These are phyloP conservation scores for Lepidurus couesii DNA, from an alignment of 1,140 invertebrate genomes.

Conservation along the genomic window DNA sequence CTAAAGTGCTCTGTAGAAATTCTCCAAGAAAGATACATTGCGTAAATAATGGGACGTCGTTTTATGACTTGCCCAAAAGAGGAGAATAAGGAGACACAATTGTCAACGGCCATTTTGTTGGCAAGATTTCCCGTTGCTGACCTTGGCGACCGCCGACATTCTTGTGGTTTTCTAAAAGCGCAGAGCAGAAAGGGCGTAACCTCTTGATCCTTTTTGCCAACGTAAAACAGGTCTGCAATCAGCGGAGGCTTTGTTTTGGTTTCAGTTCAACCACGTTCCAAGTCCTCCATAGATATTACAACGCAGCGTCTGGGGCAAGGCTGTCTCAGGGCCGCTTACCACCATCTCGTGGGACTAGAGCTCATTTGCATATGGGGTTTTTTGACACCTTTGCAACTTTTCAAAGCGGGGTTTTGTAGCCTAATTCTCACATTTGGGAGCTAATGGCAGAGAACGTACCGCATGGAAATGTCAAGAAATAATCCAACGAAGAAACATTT, in stretches of 20 bases:
- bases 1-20: too few relatives aligned
- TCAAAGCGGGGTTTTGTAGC: background rate
- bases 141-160: constrained; percentile 14
- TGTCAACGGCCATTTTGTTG: background rate
- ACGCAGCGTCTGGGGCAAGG: background rate
- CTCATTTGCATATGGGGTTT: background rate
- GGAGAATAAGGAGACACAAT: too few relatives aligned
- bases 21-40: too few relatives aligned
- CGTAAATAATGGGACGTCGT: too few relatives aligned
- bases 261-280: background rate
- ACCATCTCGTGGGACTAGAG: background rate
- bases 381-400: background rate
- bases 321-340: background rate
- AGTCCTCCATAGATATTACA: background rate
- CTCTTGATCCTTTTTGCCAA: background rate
- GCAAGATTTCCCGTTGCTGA: constrained; percentile 2
- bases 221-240: background rate
- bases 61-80: too few relatives aligned
- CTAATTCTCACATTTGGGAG: background rate
- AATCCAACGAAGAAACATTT: background rate
- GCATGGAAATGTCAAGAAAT: background rate
- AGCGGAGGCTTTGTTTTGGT: background rate
- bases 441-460: background rate
- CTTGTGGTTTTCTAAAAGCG: background rate
- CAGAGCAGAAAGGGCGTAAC: background rate